A percentile compares a stretch with the other conserved stretches of the same genome.
phyloP scores from a whole-genome alignment of 2,113 vertebrate species.

The Oreochromis niloticus region DNA sequence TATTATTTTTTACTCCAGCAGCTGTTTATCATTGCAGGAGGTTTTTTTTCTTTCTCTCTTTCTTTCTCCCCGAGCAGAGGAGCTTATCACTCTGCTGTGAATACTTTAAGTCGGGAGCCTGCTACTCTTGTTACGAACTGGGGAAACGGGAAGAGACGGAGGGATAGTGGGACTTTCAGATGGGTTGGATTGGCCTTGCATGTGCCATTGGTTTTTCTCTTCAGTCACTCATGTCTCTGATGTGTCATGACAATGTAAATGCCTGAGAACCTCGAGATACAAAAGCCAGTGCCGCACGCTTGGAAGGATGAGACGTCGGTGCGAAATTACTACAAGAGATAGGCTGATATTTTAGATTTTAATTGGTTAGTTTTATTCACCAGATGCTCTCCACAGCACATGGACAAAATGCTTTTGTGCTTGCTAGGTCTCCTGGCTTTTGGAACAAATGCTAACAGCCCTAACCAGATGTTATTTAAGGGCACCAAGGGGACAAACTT shows the following conservation, averaged over 20 bases:
- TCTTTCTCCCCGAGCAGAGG: not conserved
- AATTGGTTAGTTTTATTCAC: conserved; percentile 26
- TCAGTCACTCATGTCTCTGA: conserved; percentile 26
- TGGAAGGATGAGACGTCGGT: not conserved
- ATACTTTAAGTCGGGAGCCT: conserved; percentile 33
- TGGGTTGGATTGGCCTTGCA: not conserved
- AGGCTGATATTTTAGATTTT: not conserved
- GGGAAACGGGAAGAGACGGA: not conserved
- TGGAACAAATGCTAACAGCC: conserved; percentile 31
- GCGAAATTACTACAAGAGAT: not conserved
- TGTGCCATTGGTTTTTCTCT: conserved; percentile 7
- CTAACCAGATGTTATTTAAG: conserved; percentile 52
- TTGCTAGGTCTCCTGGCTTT: conserved; percentile 8
- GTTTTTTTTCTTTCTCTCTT: not conserved
- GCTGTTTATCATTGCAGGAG: conserved; percentile 52
- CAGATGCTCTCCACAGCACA: conserved; percentile 3
- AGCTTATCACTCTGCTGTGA: conserved; percentile 38
- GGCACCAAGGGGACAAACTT: conserved; percentile 15
- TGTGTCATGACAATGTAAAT: conserved; percentile 21
- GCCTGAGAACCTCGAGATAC: not conserved
- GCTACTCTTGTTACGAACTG: conserved; percentile 12
- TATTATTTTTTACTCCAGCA: conserved; percentile 37
- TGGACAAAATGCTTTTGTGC: not conserved
- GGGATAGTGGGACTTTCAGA: conserved; percentile 15
- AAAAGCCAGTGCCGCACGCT: not conserved